Evolutionary conservation across 2,113 vertebrate genomes (phyloP).

Genomic region (Megaleporinus macrocephalus): DNA sequence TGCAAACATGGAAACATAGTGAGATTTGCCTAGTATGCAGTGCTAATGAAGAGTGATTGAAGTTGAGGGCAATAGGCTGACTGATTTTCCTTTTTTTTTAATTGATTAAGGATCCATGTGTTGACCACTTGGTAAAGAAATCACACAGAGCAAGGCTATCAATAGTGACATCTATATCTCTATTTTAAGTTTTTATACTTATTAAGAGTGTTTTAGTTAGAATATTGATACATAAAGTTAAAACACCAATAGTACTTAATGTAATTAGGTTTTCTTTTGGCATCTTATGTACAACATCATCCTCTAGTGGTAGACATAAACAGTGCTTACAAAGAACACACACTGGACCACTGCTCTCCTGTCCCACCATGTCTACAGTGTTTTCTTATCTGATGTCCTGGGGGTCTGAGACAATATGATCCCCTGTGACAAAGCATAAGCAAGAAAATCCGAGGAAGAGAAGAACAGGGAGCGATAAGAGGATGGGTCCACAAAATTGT

Average conservation of each 20-base stretch:
- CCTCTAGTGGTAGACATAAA: slow-evolving; percentile 29
- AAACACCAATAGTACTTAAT: too few relatives aligned
- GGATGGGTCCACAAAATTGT: neutral
- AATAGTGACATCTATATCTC: too few relatives aligned
- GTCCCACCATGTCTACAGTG: neutral
- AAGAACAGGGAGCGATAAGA: neutral
- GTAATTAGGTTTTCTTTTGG: neutral
- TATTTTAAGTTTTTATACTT: too few relatives aligned
- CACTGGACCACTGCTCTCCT: neutral
- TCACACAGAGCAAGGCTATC: too few relatives aligned
- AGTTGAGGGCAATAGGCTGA: too few relatives aligned
- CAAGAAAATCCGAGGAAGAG: neutral
- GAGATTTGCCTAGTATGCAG: too few relatives aligned
- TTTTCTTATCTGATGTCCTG: neutral
- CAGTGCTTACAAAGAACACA: neutral
- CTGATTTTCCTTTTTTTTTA: too few relatives aligned
- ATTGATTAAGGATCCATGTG: too few relatives aligned
- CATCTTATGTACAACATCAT: neutral
- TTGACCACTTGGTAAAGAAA: too few relatives aligned
- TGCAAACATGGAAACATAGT: too few relatives aligned
- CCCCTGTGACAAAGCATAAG: neutral
- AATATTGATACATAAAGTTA: slow-evolving; percentile 8
- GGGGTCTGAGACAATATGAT: neutral
- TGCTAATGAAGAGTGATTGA: too few relatives aligned
- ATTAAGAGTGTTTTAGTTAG: too few relatives aligned